A percentile compares a stretch with the other conserved stretches of the same genome.
Evolutionary conservation across 2,113 vertebrate genomes (phyloP).

Genomic region (Eurystomus gularis): DNA sequence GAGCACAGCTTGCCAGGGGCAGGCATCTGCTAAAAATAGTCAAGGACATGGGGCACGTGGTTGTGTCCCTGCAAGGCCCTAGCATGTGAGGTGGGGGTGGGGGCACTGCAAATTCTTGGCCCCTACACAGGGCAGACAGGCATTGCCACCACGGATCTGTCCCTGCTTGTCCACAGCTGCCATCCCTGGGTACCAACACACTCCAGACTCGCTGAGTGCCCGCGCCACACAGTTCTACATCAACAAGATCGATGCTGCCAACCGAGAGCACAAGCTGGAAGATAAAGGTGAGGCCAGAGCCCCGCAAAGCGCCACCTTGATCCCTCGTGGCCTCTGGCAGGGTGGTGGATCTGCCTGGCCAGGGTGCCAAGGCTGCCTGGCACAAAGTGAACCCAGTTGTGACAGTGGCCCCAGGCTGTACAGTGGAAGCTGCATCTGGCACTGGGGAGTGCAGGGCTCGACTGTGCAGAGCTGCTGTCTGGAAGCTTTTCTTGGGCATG

Average conservation of each 20-base stretch:
- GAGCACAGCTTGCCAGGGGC: conserved; percentile 64
- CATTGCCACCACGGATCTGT: conserved; percentile 20
- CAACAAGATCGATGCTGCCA: conserved; percentile 82
- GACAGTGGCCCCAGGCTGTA: not conserved
- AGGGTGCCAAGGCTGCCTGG: not conserved
- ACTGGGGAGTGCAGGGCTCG: not conserved
- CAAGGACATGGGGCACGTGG: conserved; percentile 61
- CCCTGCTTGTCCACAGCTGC: conserved; percentile 77
- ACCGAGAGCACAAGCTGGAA: conserved; percentile 90
- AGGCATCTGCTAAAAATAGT: conserved; percentile 68
- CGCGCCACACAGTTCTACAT: conserved; percentile 90
- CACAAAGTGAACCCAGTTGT: not conserved
- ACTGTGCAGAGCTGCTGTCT: not conserved
- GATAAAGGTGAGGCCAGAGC: conserved; percentile 84
- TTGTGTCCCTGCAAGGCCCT: conserved; percentile 57
- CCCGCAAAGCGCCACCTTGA: not conserved
- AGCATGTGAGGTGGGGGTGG: conserved; percentile 64
- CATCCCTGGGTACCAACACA: conserved; percentile 93
- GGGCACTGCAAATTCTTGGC: conserved; percentile 51
- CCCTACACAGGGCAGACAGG: conserved; percentile 23
- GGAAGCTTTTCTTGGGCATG: not conserved
- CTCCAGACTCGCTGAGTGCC: conserved; percentile 77
- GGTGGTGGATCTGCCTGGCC: not conserved
- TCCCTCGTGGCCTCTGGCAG: not conserved
- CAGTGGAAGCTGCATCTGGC: not conserved